Conservation (phyloP, 2,888 invertebrate genomes). For the Acronicta psi region DNA sequence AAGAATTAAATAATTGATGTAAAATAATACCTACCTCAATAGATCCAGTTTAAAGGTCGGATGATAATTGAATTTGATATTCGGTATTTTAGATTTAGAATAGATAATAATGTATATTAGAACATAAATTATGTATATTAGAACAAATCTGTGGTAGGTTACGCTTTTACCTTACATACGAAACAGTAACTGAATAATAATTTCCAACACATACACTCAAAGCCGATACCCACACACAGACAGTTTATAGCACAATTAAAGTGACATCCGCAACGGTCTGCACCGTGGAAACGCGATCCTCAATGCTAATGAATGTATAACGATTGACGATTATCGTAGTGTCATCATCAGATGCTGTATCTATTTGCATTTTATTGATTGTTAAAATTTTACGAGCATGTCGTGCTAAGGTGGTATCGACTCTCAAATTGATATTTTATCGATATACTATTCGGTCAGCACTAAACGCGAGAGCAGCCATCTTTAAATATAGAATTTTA, state of each 20-base stretch:
- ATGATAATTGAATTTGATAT: too few species aligned
- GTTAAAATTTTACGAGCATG: constrained; percentile 79
- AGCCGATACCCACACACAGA: constrained; percentile 38
- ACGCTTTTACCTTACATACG: not conserved
- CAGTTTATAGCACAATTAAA: constrained; percentile 45
- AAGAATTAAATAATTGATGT: too few species aligned
- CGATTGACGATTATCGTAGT: constrained; percentile 69
- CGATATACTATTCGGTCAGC: constrained; percentile 55
- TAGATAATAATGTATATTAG: too few species aligned
- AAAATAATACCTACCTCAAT: too few species aligned
- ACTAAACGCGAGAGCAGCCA: constrained; percentile 58
- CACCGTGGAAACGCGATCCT: constrained; percentile 47
- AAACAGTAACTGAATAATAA: constrained; percentile 4
- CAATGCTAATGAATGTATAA: constrained; percentile 67
- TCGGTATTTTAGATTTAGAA: too few species aligned
- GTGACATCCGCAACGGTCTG: constrained; percentile 30
- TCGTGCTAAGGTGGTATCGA: constrained; percentile 71
- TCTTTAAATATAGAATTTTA: constrained; percentile 55
- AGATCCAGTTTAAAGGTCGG: too few species aligned
- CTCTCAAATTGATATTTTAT: constrained; percentile 79
- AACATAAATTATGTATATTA: too few species aligned
- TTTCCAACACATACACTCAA: constrained; percentile 9
- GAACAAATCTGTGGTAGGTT: not conserved
- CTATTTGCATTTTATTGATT: constrained; percentile 79
- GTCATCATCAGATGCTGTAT: constrained; percentile 70